Base-by-base conservation (phyloP, 1,140 invertebrate species). In the Drosophila lowei region DNA sequence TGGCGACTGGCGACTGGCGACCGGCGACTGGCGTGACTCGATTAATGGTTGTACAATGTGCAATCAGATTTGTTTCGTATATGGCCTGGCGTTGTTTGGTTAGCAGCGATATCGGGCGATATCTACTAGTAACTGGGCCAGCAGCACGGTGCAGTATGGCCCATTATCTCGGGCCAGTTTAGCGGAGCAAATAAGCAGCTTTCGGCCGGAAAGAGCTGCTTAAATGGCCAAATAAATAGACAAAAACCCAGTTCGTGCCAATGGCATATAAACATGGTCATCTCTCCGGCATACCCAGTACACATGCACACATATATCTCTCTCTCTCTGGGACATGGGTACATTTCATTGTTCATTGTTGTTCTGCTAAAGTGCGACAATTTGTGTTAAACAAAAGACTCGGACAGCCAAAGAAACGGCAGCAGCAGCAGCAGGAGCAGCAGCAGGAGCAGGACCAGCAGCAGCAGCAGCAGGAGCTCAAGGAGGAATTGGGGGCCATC, bases 301-400 rank as follows among this genome's bases (percentile, higher is more conserved):
- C 5, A 25, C 4, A 25, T 25, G 5, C 23, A 23, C 5, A 5
- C 23, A 23, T 23, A 25, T 25, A 3, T 25, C 47, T 23, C 43
- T 8, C n/a, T 53, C 47, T 18, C 43, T 8, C 18, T 48, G 44
- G 23, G 34, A 38, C 34, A 38, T 38, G 34, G 34, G 11, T 5
- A 11, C 30, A 34, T 13, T 38, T 38, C 4, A 13, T 13, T 75
- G 44, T 38, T 38, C 4, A 13, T 13, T 75, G 44, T 58, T 61
- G 57, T 56, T 50, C 50, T 64, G 78, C 68, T 81, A 77, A 80
- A 83, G 79, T 83, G 79, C 79, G 79, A 81, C 78, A 80, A 80
- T 81, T 81, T 80, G 78, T 80, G 73, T 80, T 63, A 21, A 61
- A 62, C 63, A 79, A 79, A 80, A 81, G 78, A 61, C 48, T 68